Base-by-base conservation (phyloP, 2,113 vertebrate species). In the Drymodes brunneopygia region DNA sequence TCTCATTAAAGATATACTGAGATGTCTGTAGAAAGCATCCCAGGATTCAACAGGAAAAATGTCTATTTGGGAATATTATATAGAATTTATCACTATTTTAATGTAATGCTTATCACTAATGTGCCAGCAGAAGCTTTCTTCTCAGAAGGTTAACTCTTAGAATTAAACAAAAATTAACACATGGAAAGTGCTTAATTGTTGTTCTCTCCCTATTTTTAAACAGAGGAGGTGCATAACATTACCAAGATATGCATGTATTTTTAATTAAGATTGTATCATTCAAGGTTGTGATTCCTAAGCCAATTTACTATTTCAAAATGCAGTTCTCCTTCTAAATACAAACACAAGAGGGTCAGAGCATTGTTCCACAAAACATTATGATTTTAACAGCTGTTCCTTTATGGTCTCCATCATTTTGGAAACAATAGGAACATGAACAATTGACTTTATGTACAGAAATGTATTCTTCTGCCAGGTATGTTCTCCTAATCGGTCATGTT, bases 1-100 rank as follows among this genome's bases (percentile, higher is more conserved):
- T 81, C 94, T 96, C 85, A 96, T 96, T 97, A 94, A 97, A 95
- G 96, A 96, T 77, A 95, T 67, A 95, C 80, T 61, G 72, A 94
- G 80, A 81, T 57, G 84, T 81, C 90, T 90, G 72, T 28, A 92
- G 56, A 92, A 93, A 96, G 56, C 57, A 83, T 81, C 72, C 40
- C 69, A 86, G 50, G 51, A 90, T 90, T 88, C 90, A 78, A 72
- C 36, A 64, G 80, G 48, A 86, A 91, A 96, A 95, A 92, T 27
- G 42, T 79, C 89, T 96, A 36, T 81, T 86, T 93, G 88, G 80
- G 83, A 92, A 65, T 81, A 88, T 44, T 67, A 78, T 40, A 72
- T 35, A 36, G 90, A 81, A 92, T 94, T 93, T 95, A 93, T 92
- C 80, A 92, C 45, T 81, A 93, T 90, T 96, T 93, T 83, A 92